phyloP scores from a whole-genome alignment of 37 sponge, comb jelly and placozoan genomes.

The Spongia lamella region DNA sequence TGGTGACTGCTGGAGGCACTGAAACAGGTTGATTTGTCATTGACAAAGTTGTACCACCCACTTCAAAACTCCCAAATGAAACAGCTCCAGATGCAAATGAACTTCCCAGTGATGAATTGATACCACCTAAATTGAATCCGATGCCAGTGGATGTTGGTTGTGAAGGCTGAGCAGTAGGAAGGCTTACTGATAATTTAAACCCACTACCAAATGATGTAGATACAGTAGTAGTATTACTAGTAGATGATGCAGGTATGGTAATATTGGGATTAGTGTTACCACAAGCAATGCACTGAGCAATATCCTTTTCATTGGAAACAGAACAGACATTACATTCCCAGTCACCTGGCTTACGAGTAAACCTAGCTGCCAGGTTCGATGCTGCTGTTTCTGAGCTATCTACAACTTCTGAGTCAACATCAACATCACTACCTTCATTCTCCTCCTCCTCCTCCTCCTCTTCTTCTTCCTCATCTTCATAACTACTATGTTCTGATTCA shows the following conservation, averaged over 20 bases:
- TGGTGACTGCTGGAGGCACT: no score
- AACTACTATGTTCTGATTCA: neutral
- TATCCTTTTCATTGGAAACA: constrained; percentile 19
- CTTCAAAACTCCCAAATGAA: neutral
- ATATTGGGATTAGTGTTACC: constrained; percentile 13
- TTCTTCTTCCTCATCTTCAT: neutral
- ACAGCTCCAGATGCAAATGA: neutral
- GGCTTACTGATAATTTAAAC: no score
- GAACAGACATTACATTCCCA: constrained; percentile 46
- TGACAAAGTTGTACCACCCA: no score
- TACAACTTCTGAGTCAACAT: neutral
- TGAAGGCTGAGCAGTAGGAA: no score
- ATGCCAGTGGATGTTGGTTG: no score
- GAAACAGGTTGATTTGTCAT: no score
- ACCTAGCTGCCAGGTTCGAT: neutral
- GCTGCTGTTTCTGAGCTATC: no score
- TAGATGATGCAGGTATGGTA: neutral
- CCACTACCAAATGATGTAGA: no score
- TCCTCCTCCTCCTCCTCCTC: neutral
- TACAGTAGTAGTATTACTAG: neutral
- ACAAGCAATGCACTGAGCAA: constrained; percentile 40
- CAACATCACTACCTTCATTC: neutral
- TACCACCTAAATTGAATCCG: no score
- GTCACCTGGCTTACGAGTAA: constrained; percentile 1
- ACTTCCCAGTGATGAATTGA: no score